phyloP scores from a whole-genome alignment of 2,113 vertebrate genomes.

The Macquaria ambigua region DNA sequence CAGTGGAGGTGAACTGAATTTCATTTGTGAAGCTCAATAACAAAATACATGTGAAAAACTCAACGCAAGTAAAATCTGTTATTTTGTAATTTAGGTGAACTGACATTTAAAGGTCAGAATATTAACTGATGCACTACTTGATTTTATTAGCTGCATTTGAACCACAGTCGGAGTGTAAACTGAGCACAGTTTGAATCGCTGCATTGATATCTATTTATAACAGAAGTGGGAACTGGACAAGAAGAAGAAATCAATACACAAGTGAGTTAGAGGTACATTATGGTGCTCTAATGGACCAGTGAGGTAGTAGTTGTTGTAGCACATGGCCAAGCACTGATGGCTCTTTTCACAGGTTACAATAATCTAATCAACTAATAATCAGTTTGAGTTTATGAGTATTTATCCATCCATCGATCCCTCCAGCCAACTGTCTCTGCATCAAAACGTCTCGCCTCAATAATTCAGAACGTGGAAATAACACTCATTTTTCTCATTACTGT shows the following conservation, averaged over 20 bases:
- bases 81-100: not conserved
- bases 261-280: slow-evolving; percentile 24
- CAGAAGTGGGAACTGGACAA: not conserved
- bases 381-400: not conserved
- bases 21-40: too few species aligned
- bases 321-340: not conserved
- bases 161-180: not conserved
- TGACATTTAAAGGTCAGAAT: not conserved
- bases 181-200: not conserved
- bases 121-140: not conserved
- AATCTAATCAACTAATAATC: not conserved
- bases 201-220: slow-evolving; percentile 20
- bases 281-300: not conserved
- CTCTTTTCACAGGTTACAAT: slow-evolving; percentile 19
- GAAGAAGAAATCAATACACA: slow-evolving; percentile 8
- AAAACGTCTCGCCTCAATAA: not conserved
- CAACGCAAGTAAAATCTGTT: not conserved
- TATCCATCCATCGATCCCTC: not conserved
- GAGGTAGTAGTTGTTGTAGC: not conserved
- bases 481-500: not conserved
- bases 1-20: too few species aligned
- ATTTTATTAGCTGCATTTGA: not conserved
- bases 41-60: too few species aligned
- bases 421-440: not conserved
- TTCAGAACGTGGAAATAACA: not conserved